Conservation (phyloP, 2,113 vertebrate genomes). For the Xiphophorus couchianus region DNA sequence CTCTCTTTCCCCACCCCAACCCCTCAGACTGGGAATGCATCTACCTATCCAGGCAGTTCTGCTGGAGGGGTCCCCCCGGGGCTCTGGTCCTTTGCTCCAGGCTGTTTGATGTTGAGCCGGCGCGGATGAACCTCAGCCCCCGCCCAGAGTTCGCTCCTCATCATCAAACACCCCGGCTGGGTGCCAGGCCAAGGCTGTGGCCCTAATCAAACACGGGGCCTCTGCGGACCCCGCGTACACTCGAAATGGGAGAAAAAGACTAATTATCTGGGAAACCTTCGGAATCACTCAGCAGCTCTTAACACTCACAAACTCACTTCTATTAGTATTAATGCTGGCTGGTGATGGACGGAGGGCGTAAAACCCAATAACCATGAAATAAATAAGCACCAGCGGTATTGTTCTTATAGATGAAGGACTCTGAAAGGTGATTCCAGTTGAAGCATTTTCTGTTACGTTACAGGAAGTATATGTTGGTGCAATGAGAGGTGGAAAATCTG, state of each 20-base stretch:
- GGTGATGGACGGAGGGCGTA: slow-evolving; percentile 7
- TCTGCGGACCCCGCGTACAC: slow-evolving; percentile 42
- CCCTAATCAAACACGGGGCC: slow-evolving; percentile 70
- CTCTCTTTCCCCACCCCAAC: not conserved
- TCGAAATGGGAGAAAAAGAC: slow-evolving; percentile 58
- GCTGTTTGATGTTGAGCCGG: slow-evolving; percentile 76
- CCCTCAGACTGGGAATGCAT: slow-evolving; percentile 49
- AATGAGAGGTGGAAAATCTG: slow-evolving; percentile 4
- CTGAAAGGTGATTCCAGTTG: slow-evolving; percentile 20
- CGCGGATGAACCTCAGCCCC: slow-evolving; percentile 66
- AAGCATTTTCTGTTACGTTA: slow-evolving; percentile 25
- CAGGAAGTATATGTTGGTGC: slow-evolving; percentile 17
- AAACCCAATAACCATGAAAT: not conserved
- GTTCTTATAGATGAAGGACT: not conserved
- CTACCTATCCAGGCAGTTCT: slow-evolving; percentile 62
- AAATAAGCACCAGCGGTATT: not conserved
- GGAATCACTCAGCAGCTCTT: slow-evolving; percentile 52
- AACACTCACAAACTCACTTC: slow-evolving; percentile 52
- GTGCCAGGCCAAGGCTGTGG: slow-evolving; percentile 72
- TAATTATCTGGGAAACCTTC: slow-evolving; percentile 71
- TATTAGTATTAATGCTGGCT: slow-evolving; percentile 39
- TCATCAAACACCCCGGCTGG: slow-evolving; percentile 74
- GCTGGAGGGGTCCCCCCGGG: slow-evolving; percentile 69
- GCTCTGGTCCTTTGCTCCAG: slow-evolving; percentile 67
- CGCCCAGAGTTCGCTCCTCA: slow-evolving; percentile 59